A percentile compares a stretch with the other conserved stretches of the same genome.
Conservation (phyloP, 2,113 vertebrate genomes). For the Syngnathoides biaculeatus region DNA sequence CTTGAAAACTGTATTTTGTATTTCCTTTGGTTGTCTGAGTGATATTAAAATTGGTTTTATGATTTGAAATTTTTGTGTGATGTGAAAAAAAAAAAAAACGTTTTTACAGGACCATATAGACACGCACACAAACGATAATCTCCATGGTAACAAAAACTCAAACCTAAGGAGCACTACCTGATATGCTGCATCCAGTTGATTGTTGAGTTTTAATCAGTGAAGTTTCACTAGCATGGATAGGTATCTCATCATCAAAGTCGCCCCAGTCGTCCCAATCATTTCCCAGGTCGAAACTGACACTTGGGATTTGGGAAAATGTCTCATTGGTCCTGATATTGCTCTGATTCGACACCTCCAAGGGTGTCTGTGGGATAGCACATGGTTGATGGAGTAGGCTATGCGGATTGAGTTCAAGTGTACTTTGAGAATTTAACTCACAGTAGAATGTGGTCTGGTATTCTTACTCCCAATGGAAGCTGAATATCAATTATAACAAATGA, state of each 20-base stretch:
- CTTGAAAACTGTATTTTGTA: no score
- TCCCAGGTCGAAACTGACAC: conserved; percentile 81
- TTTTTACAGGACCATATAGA: no score
- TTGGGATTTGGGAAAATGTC: conserved; percentile 65
- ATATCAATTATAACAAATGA: conserved; percentile 1
- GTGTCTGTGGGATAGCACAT: neutral
- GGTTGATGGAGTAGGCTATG: conserved; percentile 21
- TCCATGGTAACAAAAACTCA: neutral
- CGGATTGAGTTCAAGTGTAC: conserved; percentile 30
- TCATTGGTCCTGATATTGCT: conserved; percentile 36
- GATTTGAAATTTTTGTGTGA: no score
- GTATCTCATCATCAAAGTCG: conserved; percentile 85
- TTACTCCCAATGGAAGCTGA: conserved; percentile 59
- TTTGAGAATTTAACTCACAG: conserved; percentile 27
- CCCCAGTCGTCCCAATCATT: conserved; percentile 83
- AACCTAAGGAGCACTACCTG: conserved; percentile 35
- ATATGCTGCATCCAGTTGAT: conserved; percentile 13
- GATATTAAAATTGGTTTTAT: no score
- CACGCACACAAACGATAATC: no score
- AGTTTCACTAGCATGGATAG: conserved; percentile 71
- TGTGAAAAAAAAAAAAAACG: no score
- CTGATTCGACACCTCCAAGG: conserved; percentile 35
- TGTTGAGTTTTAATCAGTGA: conserved; percentile 12
- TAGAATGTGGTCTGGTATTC: conserved; percentile 34
- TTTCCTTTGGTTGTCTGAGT: no score